These are phyloP conservation scores for Trachymyrmex cornetzi DNA, from an alignment of 1,140 invertebrate species.

Conservation along the genomic window DNA sequence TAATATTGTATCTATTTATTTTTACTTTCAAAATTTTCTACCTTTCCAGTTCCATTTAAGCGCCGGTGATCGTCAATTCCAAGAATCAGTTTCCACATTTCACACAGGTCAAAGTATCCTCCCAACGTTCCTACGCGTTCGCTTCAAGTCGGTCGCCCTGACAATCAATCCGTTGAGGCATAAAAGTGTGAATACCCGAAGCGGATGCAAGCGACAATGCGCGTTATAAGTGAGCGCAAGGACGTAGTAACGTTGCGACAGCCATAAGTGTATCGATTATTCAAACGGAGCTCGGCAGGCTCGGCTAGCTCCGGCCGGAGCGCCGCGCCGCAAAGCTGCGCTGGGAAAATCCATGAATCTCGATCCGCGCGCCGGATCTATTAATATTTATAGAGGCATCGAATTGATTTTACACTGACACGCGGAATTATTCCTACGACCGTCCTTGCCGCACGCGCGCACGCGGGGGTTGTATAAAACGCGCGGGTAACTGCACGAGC, in stretches of 20 bases:
- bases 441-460: not conserved
- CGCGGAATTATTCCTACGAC: slow-evolving; percentile 49
- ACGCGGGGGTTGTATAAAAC: slow-evolving; percentile 15
- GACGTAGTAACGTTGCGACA: slow-evolving; percentile 43
- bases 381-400: slow-evolving; percentile 53
- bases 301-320: not conserved
- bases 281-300: slow-evolving; percentile 19
- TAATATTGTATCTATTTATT: not conserved
- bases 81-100: not conserved
- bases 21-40: not conserved
- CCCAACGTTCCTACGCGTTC: slow-evolving; percentile 6
- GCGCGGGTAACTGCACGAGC: not conserved
- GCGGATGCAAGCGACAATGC: slow-evolving; percentile 47
- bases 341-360: slow-evolving; percentile 55
- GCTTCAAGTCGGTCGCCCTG: slow-evolving; percentile 7
- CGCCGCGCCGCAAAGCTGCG: not conserved
- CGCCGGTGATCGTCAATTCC: not conserved
- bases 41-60: not conserved
- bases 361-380: slow-evolving; percentile 17
- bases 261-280: slow-evolving; percentile 60
- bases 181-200: slow-evolving; percentile 21
- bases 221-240: slow-evolving; percentile 55
- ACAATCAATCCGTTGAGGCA: slow-evolving; percentile 18
- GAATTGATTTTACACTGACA: slow-evolving; percentile 50
- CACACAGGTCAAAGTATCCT: not conserved